A percentile compares a stretch with the other conserved stretches of the same genome.
phyloP scores from a whole-genome alignment of 2,888 invertebrate genomes.

The Diarsia brunnea region DNA sequence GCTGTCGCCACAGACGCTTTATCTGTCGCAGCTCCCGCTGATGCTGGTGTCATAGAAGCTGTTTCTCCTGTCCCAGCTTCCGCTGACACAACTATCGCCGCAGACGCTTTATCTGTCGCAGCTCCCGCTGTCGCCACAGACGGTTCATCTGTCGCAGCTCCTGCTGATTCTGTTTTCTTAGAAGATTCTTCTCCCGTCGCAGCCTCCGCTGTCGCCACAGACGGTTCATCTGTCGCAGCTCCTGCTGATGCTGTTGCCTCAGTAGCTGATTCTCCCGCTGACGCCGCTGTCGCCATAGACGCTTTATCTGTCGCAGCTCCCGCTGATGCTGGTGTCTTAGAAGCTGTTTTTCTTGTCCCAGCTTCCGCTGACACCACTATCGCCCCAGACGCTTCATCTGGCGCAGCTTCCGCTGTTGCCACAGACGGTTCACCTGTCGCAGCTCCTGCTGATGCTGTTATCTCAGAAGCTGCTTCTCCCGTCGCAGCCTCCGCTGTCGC shows the following conservation, averaged over 20 bases:
- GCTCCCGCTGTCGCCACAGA: too few species aligned
- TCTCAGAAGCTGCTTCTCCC: neutral
- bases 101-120: too few species aligned
- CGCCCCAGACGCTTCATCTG: neutral
- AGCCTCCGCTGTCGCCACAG: neutral
- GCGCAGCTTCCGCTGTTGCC: fast-evolving
- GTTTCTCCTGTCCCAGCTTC: too few species aligned
- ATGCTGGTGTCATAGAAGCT: neutral
- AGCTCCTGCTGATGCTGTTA: neutral
- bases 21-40: neutral
- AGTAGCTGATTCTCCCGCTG: too few species aligned
- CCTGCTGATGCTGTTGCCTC: neutral
- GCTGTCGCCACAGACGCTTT: too few species aligned
- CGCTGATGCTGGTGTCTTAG: neutral
- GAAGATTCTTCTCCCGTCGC: too few species aligned
- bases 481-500: neutral
- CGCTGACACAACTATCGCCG: too few species aligned
- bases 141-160: neutral
- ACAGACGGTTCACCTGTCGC: fast-evolving
- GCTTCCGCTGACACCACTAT: neutral
- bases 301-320: neutral
- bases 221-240: fast-evolving
- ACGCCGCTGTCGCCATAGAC: neutral
- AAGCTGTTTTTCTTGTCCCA: fast-evolving
- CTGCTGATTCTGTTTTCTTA: neutral